Percentiles rank a stretch among this genome's conserved stretches.
These are phyloP conservation scores for Planococcus citri DNA, from an alignment of 1,140 invertebrate genomes.

Conservation along the genomic window DNA sequence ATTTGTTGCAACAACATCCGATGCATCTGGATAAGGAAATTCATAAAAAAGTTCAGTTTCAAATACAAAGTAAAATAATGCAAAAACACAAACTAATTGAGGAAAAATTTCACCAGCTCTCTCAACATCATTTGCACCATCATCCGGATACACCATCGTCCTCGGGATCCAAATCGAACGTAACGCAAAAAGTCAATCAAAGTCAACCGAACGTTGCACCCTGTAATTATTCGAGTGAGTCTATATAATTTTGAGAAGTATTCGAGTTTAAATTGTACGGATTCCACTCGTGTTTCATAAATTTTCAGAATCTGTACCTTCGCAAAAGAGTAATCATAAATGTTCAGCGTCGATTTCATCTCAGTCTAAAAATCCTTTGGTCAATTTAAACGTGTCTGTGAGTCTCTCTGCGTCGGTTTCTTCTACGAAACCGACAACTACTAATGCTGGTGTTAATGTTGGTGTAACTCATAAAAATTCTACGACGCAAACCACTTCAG, in stretches of 20 bases:
- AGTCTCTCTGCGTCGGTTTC: not conserved
- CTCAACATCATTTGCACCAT: not conserved
- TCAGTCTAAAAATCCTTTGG: too few relatives aligned
- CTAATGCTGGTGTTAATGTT: not conserved
- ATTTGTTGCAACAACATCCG: not conserved
- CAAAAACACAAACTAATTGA: not conserved
- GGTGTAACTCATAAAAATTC: not conserved
- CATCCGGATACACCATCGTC: not conserved
- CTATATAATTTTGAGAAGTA: not conserved
- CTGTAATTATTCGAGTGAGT: not conserved
- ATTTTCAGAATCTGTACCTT: not conserved
- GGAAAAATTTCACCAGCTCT: not conserved
- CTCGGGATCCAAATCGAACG: not conserved
- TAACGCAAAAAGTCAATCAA: not conserved
- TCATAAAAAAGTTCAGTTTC: not conserved
- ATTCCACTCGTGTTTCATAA: not conserved
- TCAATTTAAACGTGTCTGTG: too few relatives aligned
- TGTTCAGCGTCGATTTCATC: not conserved
- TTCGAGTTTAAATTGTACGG: not conserved
- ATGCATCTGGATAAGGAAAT: constrained; percentile 5
- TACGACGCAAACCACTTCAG: not conserved
- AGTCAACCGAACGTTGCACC: not conserved
- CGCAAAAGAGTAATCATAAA: not conserved
- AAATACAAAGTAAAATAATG: not conserved
- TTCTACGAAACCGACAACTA: not conserved